Evolutionary conservation across 2,888 invertebrate genomes (phyloP).

Genomic region (Lithodes maja): DNA sequence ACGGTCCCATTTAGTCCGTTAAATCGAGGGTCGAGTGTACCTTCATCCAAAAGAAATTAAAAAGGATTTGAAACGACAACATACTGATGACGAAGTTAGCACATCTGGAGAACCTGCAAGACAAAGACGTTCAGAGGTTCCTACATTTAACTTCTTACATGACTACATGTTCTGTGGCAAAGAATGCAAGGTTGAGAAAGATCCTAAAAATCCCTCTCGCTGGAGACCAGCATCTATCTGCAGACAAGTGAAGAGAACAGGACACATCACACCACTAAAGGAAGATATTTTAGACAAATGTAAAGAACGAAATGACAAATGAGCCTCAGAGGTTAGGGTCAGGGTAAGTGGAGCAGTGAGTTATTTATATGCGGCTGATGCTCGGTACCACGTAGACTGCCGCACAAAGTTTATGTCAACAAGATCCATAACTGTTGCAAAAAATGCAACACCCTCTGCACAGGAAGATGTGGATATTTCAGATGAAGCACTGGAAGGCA

Average conservation of each 20-base stretch:
- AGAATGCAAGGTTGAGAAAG: conserved; percentile 25
- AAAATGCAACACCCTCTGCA: conserved; percentile 21
- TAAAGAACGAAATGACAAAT: conserved; percentile 36
- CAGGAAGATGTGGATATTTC: conserved; percentile 26
- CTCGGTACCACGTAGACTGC: conserved; percentile 36
- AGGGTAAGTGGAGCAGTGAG: conserved; percentile 27
- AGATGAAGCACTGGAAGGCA: conserved; percentile 20
- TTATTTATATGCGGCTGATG: conserved; percentile 21
- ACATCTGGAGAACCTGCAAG: not conserved
- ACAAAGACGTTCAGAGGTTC: conserved; percentile 10
- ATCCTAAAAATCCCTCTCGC: conserved; percentile 12
- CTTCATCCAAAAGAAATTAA: conserved; percentile 25
- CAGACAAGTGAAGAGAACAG: conserved; percentile 22
- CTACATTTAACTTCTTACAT: conserved; percentile 28
- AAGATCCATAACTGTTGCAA: conserved; percentile 35
- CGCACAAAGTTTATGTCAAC: conserved; percentile 30
- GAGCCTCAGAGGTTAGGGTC: conserved; percentile 23
- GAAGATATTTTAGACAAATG: conserved; percentile 24
- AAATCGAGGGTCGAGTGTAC: no score
- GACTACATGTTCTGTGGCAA: conserved; percentile 26
- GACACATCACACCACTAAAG: conserved; percentile 30
- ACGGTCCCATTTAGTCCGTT: no score
- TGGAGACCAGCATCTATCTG: conserved; percentile 31
- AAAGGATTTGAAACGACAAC: conserved; percentile 14
- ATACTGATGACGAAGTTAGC: conserved; percentile 14